Evolutionary conservation across 1,140 invertebrate genomes (phyloP), one percentile per base, ranked within the genome.

Genomic region (Copidosoma floridanum): DNA sequence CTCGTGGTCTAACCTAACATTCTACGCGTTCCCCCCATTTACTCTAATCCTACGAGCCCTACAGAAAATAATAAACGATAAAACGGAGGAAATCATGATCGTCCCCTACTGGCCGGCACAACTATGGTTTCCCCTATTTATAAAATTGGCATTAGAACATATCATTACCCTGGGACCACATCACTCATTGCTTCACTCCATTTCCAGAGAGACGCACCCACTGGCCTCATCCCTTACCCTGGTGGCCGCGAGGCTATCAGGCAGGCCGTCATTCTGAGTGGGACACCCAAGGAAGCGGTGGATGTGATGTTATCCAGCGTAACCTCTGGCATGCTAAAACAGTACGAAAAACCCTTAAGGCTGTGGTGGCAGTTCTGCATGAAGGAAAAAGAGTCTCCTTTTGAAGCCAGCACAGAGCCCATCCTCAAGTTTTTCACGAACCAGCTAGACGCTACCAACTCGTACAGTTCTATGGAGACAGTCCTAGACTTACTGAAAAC

Each of bases 151-250:
- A 20, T 37, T 51, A 12, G 20, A 3, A 48, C 29, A 20, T 6
- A 23, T 50, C 0, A 38, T 68, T 67, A 41, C 21, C 23, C 7
- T 47, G 5, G 20, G 21, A 43, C 27, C 69, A 52, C 55, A 60
- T 57, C 0, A 56, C 32, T 21, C 68, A 18, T 55, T 74, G 12
- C 62, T 70, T 38, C 12, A 58, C 20, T 72, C 61, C 41, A 38
- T 54, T 64, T 66, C 23, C 64, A 66, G 69, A 57, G 3, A 67
- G 26, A 48, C 11, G 35, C 44, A 75, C 63, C 58, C 51, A 8
- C n/a, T 72, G 60, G 57, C 63, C 56, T 48, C 26, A 41, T 41
- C 4, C 11, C 51, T 74, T 66, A 59, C 57, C 70, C 51, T 72
- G 66, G 57, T 60, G 16, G 59, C 55, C 23, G 59, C 47, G 27